These are phyloP conservation scores for Monochamus saltuarius DNA, from an alignment of 1,140 invertebrate species.

Conservation along the genomic window DNA sequence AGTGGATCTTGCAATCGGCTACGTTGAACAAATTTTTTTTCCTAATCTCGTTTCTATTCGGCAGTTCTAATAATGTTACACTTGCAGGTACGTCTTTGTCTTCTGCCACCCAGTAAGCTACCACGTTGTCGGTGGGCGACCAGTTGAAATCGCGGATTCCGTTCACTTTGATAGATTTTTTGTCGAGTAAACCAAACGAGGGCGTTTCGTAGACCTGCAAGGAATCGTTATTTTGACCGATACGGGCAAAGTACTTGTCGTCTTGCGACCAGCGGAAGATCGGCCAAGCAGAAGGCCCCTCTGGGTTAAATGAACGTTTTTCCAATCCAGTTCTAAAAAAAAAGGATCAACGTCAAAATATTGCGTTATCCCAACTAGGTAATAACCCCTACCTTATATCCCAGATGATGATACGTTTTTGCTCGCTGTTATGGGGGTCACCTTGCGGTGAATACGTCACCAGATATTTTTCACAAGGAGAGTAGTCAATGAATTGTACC, in stretches of 20 bases:
- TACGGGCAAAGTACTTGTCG: constrained; percentile 93
- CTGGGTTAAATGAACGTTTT: constrained; percentile 86
- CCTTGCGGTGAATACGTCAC: constrained; percentile 85
- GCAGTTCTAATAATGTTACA: constrained; percentile 82
- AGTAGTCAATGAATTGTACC: constrained; percentile 96
- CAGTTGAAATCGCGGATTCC: constrained; percentile 95
- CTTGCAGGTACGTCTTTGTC: constrained; percentile 88
- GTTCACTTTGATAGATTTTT: constrained; percentile 91
- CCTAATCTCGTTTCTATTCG: constrained; percentile 86
- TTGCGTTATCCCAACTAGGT: not conserved
- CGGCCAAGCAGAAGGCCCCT: constrained; percentile 83
- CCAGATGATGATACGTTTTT: constrained; percentile 86
- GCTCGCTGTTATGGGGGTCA: constrained; percentile 63
- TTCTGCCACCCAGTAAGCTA: constrained; percentile 99
- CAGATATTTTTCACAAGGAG: constrained; percentile 95
- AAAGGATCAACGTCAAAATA: constrained; percentile 7
- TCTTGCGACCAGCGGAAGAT: constrained; percentile 97
- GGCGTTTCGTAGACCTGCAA: constrained; percentile 96
- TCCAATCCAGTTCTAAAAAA: constrained; percentile 75
- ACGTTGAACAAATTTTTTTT: constrained; percentile 98
- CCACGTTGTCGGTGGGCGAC: constrained; percentile 95
- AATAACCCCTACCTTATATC: constrained; percentile 70
- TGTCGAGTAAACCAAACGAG: constrained; percentile 88
- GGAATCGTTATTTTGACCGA: constrained; percentile 68
- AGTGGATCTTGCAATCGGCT: constrained; percentile 97